Evolutionary conservation across 1,140 invertebrate species (phyloP), one percentile per base, ranked within the genome.

Genomic region (Drosophila murphyi): DNA sequence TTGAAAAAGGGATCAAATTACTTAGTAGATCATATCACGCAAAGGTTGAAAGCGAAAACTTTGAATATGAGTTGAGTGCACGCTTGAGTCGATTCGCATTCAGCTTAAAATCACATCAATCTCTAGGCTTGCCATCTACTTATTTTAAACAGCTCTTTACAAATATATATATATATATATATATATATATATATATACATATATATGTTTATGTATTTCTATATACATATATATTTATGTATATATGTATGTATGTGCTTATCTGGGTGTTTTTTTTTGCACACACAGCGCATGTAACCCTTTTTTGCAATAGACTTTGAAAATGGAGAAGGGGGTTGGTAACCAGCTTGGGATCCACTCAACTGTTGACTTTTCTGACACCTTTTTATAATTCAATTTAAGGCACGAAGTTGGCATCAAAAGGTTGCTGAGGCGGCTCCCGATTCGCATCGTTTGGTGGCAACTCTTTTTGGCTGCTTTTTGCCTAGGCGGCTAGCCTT

Each of bases 311-410:
- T 51, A 51, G 29, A 32, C 54, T 59, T n/a, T 5, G 4, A 2
- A 20, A 7, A 35, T 20, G 20, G 20, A 20, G 20, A 37, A 35
- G 51, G 20, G 34, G 34, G n/a, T 6, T 41, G 54, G 41, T 12
- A 31, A 34, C 29, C 41, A 34, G 5, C 10, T 47, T 5, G 45
- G 52, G 3, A 63, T 62, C 45, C 62, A 61, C 45, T 52, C 57
- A 74, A 50, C 50, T 69, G 67, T 72, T 79, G 80, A 83, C 63
- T 85, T 68, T 76, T 71, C 68, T 78, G 37, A 80, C 81, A 83
- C 81, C 81, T 85, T 80, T 67, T 83, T 82, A 85, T 80, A 85
- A 83, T 85, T 85, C 81, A 83, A 85, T 85, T 83, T 85, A 70
- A 60, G 73, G 72, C 72, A 73, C 72, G 65, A 54, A 59, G 64